Percentiles rank a stretch among this genome's conserved stretches.
These are phyloP conservation scores for Hiodon alosoides DNA, from an alignment of 2,113 vertebrate species.

Conservation along the genomic window DNA sequence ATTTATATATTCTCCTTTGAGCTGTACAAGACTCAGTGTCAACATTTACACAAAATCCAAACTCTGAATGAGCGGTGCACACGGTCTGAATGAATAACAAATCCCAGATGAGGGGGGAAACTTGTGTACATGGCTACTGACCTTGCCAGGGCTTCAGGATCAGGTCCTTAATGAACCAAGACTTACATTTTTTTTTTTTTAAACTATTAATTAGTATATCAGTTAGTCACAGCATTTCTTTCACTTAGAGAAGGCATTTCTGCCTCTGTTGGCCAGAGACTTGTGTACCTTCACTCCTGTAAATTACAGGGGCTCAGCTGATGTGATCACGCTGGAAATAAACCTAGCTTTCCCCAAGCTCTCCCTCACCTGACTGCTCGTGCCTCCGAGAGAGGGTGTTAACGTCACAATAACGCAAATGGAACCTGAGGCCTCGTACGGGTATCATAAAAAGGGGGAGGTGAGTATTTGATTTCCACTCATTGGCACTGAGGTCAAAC, in stretches of 20 bases:
- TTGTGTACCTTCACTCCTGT: neutral
- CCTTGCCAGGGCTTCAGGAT: neutral
- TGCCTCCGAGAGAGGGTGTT: neutral
- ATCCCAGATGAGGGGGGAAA: neutral
- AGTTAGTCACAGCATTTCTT: neutral
- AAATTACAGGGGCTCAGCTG: neutral
- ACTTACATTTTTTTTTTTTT: neutral
- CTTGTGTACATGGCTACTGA: neutral
- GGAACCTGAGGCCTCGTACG: conserved; percentile 7
- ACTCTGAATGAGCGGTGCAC: neutral
- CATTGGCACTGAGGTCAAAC: conserved; percentile 6
- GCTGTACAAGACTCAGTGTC: neutral
- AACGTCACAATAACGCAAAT: neutral
- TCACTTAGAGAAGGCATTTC: neutral
- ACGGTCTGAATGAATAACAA: neutral
- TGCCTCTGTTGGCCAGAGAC: neutral
- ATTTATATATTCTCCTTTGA: neutral
- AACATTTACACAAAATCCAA: neutral
- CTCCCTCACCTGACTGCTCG: conserved; percentile 8
- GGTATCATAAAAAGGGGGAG: neutral
- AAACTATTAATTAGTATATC: neutral
- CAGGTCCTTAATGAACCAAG: conserved; percentile 8
- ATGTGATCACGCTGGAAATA: neutral
- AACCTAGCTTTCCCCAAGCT: neutral
- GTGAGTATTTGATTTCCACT: conserved; percentile 14